Base-by-base conservation (phyloP, 2,888 invertebrate species). In the Shargacucullia verbasci region DNA sequence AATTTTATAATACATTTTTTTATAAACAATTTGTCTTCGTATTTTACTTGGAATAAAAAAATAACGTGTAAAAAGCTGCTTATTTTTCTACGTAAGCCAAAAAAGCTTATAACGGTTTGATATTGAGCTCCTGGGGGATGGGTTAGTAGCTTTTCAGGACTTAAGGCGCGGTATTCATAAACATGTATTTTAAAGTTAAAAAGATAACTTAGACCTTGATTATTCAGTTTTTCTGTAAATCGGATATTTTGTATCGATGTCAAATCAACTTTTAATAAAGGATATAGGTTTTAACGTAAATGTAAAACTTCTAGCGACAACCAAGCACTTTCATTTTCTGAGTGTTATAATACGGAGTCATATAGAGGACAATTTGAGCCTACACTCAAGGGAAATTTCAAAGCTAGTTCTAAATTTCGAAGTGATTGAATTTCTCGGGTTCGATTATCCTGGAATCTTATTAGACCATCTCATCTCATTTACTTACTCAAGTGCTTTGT, bases 401-500 rank as follows among this genome's bases (percentile, higher is more conserved):
- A 59, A 61, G 55, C 52, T 69, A 69, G 59, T 70, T 72, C 66
- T 55, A 75, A 68, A 75, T 73, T 73, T 71, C 62, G 41, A 60
- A 66, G 59, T 70, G 73, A 75, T 74, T 75, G 69, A 74, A 74
- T 74, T 74, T 70, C 63, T 61, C 14, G 59, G 76, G 73, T 72
- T 73, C 69, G 72, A 60, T 71, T 72, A 72, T 72, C 60, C 57
- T 35, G 56, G 29, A 55, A 72, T 66, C 66, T 63, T 75, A 69
- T 73, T 65, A 69, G 53, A 44, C 43, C 49, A 59, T 55, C 56
- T 75, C 55, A 64, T 67, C 71, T 61, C 61, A 62, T 71, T 68
- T 52, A 40, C 38, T 56, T 37, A 45, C 48, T 74, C 46, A 50
- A 55, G 46, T 48, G 56, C 60, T 69, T 55, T 52, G 59, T 61